Conservation (phyloP, 2,888 invertebrate species). For the Eledona agricola region DNA sequence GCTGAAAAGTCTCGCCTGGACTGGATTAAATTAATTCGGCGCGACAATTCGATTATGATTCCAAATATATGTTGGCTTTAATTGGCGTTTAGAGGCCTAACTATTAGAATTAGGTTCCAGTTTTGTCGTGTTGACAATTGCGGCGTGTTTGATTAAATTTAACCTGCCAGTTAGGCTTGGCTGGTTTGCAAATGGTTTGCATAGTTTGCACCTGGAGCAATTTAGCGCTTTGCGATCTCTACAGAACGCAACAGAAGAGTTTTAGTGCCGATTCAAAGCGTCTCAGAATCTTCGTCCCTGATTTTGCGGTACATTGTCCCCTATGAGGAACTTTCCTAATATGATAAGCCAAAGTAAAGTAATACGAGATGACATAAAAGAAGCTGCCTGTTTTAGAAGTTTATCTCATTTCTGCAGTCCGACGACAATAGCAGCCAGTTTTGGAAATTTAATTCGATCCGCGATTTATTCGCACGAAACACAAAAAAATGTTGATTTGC, state of each 20-base stretch:
- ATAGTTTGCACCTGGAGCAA: constrained; percentile 1
- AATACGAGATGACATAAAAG: constrained; percentile 24
- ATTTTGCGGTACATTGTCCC: constrained; percentile 21
- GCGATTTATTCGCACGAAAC: too few relatives aligned
- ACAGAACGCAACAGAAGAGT: constrained; percentile 4
- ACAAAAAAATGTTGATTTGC: too few relatives aligned
- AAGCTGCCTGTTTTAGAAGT: constrained; percentile 19
- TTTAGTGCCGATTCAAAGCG: constrained; percentile 16
- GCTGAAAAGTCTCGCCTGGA: too few relatives aligned
- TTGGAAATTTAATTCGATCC: too few relatives aligned
- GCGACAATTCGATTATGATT: too few relatives aligned
- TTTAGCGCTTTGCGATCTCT: not conserved
- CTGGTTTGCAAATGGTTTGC: constrained; percentile 12
- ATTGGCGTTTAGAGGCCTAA: too few relatives aligned
- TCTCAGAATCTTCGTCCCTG: constrained; percentile 11
- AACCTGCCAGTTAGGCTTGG: constrained; percentile 4
- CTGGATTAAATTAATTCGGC: too few relatives aligned
- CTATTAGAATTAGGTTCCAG: constrained; percentile 10
- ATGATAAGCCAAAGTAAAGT: constrained; percentile 27
- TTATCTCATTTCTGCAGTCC: constrained; percentile 23
- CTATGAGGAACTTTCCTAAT: constrained; percentile 34
- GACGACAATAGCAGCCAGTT: too few relatives aligned
- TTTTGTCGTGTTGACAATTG: constrained; percentile 7
- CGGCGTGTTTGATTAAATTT: constrained; percentile 14
- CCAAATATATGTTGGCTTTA: too few relatives aligned